Evolutionary conservation across 2,888 invertebrate genomes (phyloP).

Genomic region (Nymphalis urticae): DNA sequence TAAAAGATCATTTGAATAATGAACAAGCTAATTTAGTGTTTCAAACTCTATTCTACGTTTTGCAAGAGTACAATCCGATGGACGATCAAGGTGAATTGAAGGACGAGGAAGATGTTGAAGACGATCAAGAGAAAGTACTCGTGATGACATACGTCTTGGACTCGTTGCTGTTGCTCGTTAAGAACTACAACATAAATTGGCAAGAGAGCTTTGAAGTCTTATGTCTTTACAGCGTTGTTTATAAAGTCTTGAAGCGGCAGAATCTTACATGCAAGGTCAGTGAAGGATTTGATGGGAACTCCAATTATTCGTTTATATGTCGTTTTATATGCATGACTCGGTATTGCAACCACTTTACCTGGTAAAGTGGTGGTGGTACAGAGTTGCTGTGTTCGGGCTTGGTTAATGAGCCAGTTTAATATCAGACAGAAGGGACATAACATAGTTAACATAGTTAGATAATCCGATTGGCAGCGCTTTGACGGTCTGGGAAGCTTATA

Average conservation of each 20-base stretch:
- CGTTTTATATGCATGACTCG: too few relatives aligned
- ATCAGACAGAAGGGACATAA: too few relatives aligned
- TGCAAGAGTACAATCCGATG: constrained; percentile 78
- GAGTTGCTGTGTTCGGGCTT: too few relatives aligned
- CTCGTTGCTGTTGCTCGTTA: constrained; percentile 83
- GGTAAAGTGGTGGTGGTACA: too few relatives aligned
- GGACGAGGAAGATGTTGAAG: constrained; percentile 50
- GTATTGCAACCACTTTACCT: too few relatives aligned
- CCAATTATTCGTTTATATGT: too few relatives aligned
- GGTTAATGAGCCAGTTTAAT: too few relatives aligned
- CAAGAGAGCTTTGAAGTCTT: constrained; percentile 89
- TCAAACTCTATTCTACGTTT: constrained; percentile 82
- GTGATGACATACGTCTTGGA: constrained; percentile 86
- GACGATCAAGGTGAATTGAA: constrained; percentile 50
- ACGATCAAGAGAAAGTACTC: constrained; percentile 58
- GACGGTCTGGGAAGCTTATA: too few relatives aligned
- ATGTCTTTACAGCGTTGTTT: constrained; percentile 78
- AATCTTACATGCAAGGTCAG: constrained; percentile 69
- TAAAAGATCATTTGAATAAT: constrained; percentile 80
- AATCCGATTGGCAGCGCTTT: too few relatives aligned
- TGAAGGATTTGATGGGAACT: constrained; percentile 1
- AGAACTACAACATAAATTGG: constrained; percentile 88
- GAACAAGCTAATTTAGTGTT: constrained; percentile 84
- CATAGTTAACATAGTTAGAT: too few relatives aligned
- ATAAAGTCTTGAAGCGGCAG: constrained; percentile 62